Evolutionary conservation across 2,888 invertebrate genomes (phyloP).

Genomic region (Zelleria hepariella): DNA sequence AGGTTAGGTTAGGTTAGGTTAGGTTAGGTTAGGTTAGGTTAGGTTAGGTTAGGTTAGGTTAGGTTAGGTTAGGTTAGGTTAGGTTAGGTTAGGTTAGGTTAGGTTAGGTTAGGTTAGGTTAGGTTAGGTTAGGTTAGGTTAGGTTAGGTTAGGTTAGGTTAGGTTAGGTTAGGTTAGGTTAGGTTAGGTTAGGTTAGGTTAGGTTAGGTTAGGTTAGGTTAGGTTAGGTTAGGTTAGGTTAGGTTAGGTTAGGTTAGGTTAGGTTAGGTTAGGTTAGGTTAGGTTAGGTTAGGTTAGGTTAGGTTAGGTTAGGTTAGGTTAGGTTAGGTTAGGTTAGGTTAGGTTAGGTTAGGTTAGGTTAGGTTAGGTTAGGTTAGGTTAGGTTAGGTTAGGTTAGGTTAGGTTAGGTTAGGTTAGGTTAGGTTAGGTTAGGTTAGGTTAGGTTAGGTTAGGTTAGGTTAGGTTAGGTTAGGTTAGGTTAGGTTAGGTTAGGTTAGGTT

Average conservation of each 20-base stretch:
- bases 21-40: constrained; percentile 5
- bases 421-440: constrained; percentile 11
- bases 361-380: constrained; percentile 12
- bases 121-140: constrained; percentile 11
- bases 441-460: constrained; percentile 11
- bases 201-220: constrained; percentile 11
- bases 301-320: constrained; percentile 10
- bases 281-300: constrained; percentile 10
- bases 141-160: constrained; percentile 9
- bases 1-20: constrained; percentile 5
- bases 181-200: constrained; percentile 11
- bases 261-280: constrained; percentile 10
- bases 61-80: constrained; percentile 5
- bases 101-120: constrained; percentile 3
- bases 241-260: constrained; percentile 11
- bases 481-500: constrained; percentile 11
- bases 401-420: constrained; percentile 10
- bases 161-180: constrained; percentile 11
- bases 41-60: constrained; percentile 5
- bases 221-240: constrained; percentile 11
- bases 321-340: constrained; percentile 11
- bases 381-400: constrained; percentile 10
- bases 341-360: constrained; percentile 11
- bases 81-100: constrained; percentile 7
- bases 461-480: constrained; percentile 10